Evolutionary conservation across 1,140 invertebrate species (phyloP).

Genomic region (Kradibia gibbosae): DNA sequence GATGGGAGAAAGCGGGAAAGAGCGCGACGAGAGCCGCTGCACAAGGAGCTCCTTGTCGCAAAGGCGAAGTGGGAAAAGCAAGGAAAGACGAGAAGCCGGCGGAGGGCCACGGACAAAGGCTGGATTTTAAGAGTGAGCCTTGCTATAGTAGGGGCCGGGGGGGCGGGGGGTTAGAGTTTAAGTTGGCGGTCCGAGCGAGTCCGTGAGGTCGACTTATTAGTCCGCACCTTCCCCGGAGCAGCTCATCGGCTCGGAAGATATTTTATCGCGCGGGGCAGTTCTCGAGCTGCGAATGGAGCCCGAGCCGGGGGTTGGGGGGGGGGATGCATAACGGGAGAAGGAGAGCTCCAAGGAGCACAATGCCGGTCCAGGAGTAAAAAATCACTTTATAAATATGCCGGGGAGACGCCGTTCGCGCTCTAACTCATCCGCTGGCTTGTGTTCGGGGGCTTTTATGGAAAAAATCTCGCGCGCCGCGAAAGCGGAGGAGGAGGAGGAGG

Average conservation of each 20-base stretch:
- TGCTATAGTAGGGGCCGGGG: not conserved
- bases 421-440: constrained; percentile 44
- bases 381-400: constrained; percentile 29
- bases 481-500: not conserved
- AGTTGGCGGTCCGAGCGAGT: not conserved
- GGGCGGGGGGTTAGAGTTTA: not conserved
- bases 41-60: constrained; percentile 12
- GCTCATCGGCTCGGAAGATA: constrained; percentile 43
- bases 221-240: constrained; percentile 4
- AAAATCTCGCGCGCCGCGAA: not conserved
- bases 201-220: constrained; percentile 17
- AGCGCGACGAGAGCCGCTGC: constrained; percentile 1
- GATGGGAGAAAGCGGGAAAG: not conserved
- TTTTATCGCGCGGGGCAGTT: constrained; percentile 40
- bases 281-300: not conserved
- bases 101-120: not conserved
- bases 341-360: constrained; percentile 8
- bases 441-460: constrained; percentile 36
- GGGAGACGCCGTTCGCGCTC: constrained; percentile 15
- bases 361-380: constrained; percentile 29
- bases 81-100: not conserved
- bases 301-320: not conserved
- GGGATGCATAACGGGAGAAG: not conserved
- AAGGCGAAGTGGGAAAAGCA: constrained; percentile 3
- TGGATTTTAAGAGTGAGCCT: not conserved